These are phyloP conservation scores for Pelagia noctiluca DNA, from an alignment of 30 jellyfish, hydroid and myxozoan species.

Conservation along the genomic window DNA sequence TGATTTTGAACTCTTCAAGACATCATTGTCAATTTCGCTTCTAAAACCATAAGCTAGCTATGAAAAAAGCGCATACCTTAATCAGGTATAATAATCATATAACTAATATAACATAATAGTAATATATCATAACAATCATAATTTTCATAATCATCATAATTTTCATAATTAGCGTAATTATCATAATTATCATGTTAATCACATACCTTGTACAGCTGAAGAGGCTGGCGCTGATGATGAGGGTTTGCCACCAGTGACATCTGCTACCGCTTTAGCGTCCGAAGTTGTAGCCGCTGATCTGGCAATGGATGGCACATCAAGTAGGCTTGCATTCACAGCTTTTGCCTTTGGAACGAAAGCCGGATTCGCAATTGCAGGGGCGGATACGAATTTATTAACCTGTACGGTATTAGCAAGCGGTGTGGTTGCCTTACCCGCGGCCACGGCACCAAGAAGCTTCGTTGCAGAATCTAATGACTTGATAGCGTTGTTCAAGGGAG, in stretches of 20 bases:
- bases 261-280: constrained; percentile 8
- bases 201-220: too few species aligned
- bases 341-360: constrained; percentile 6
- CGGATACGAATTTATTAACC: background rate
- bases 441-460: constrained; percentile 56
- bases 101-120: too few species aligned
- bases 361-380: background rate
- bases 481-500: constrained; percentile 63
- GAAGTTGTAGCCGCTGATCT: constrained; percentile 43
- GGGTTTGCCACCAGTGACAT: background rate
- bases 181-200: too few species aligned
- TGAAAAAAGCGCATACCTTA: too few species aligned
- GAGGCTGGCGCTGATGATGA: constrained; percentile 22
- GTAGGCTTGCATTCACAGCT: constrained; percentile 2
- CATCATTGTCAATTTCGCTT: too few species aligned
- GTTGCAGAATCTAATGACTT: constrained; percentile 71
- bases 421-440: constrained; percentile 19
- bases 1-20: too few species aligned
- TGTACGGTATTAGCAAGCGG: background rate
- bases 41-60: too few species aligned
- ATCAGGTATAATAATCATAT: too few species aligned
- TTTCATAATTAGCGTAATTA: too few species aligned
- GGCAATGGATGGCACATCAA: constrained; percentile 44
- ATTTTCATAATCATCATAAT: too few species aligned
- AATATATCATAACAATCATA: too few species aligned